A percentile compares a stretch with the other conserved stretches of the same genome.
Conservation (phyloP, 2,888 invertebrate genomes). For the Calameuta idolon region DNA sequence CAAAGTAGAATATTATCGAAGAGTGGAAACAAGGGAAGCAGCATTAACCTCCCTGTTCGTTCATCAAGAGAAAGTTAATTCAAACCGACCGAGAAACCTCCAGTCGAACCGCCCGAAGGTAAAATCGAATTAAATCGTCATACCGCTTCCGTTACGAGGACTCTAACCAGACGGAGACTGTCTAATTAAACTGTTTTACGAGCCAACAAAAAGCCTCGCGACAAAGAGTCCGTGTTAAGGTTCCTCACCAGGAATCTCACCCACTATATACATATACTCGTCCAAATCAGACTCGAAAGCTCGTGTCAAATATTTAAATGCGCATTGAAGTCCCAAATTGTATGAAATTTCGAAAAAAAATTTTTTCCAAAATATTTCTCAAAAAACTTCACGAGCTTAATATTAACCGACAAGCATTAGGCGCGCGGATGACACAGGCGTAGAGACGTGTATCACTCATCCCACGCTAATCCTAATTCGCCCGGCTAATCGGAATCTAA, state of each 20-base stretch:
- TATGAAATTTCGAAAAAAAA: neutral
- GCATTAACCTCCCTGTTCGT: neutral
- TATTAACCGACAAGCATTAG: too few species aligned
- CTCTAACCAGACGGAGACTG: neutral
- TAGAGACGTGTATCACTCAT: neutral
- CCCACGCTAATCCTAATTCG: neutral
- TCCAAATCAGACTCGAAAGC: neutral
- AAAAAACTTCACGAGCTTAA: too few species aligned
- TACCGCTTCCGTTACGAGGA: neutral
- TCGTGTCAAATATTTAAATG: neutral
- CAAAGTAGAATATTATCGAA: neutral
- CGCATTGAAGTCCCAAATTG: neutral
- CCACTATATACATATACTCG: neutral
- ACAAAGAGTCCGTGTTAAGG: neutral
- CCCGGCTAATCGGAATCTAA: constrained; percentile 44
- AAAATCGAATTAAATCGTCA: neutral
- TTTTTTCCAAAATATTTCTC: neutral
- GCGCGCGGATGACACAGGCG: too few species aligned
- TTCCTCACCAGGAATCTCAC: neutral
- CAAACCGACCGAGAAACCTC: neutral
- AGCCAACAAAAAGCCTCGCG: neutral
- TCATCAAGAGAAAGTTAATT: neutral
- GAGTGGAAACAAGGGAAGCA: neutral
- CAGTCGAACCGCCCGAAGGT: neutral
- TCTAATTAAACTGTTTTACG: neutral